Evolutionary conservation across 2,888 invertebrate genomes (phyloP), one percentile per base, ranked within the genome.

Genomic region (Cosmopolites sordidus): DNA sequence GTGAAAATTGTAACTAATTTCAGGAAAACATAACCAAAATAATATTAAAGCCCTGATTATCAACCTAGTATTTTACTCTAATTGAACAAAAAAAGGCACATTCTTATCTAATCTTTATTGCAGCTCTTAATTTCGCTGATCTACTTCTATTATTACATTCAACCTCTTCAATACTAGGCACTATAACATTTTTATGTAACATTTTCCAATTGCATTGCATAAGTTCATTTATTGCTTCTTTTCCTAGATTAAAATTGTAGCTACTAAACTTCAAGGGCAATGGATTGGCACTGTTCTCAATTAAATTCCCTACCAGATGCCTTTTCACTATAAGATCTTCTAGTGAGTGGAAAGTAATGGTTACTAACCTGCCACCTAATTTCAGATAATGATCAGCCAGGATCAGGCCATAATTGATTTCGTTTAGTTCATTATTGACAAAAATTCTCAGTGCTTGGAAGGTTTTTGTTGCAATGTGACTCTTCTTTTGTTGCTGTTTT

Each of bases 391-490:
- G 80, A 58, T 85, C 82, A 0, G 93, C 88, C 48, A 93, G 66
- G 16, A 89, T 70, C 73, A 97, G 82, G 0, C 84, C 95, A 71
- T 89, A 90, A 76, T 95, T 91, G 1, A 97, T 81, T 78, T 97
- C 95, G 71, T 97, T 97, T 1, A 97, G 75, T 76, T 97, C 97
- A 72, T 97, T 91, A 70, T 97, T 97, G 0, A 97, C 91, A 74
- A 97, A 95, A 66, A 97, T 96, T 55, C 97, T 79, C 56, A 97
- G 72, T 0, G 96, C 96, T 77, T 94, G 86, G 75, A 97, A 97
- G 0, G 92, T 86, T 78, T 92, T 94, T 0, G 94, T 95, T 0
- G 95, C 96, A 54, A 82, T 81, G 66, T 95, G 93, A 1, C 86
- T 75, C 1, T 80, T 82, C 56, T 92, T 77, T 8, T 33, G 12